Evolutionary conservation across 2,113 vertebrate species (phyloP).

Genomic region (Clarias macrocephalus): DNA sequence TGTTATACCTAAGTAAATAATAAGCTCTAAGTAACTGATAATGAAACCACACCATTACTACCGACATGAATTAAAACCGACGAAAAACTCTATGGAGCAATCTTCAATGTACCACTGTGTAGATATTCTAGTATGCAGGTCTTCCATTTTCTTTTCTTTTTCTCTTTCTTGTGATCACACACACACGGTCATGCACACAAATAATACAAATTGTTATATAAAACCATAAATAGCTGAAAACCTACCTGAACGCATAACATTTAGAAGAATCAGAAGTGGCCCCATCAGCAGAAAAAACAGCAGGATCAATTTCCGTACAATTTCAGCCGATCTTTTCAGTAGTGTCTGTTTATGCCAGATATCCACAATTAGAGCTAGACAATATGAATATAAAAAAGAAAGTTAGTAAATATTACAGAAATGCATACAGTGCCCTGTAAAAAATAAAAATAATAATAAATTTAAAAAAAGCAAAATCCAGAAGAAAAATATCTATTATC

Average conservation of each 20-base stretch:
- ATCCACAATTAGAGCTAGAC: background rate
- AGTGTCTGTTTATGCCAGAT: background rate
- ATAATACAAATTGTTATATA: background rate
- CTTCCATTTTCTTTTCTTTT: no score
- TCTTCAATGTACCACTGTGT: no score
- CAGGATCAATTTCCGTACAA: rapidly evolving
- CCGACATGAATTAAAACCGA: no score
- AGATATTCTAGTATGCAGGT: no score
- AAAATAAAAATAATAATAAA: no score
- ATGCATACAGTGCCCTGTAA: background rate
- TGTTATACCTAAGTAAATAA: no score
- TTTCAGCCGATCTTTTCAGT: background rate
- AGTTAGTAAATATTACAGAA: background rate
- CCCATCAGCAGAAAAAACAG: background rate
- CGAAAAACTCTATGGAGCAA: no score
- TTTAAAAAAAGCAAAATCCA: no score
- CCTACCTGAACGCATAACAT: background rate
- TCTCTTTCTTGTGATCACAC: no score
- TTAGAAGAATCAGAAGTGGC: background rate
- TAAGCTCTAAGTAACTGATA: no score
- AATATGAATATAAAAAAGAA: background rate
- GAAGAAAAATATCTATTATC: background rate
- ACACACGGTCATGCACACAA: background rate
- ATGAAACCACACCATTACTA: no score
- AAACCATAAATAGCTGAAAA: background rate